Conservation (phyloP, 2,797 vertebrate species). For the Tragopan temminckii region DNA sequence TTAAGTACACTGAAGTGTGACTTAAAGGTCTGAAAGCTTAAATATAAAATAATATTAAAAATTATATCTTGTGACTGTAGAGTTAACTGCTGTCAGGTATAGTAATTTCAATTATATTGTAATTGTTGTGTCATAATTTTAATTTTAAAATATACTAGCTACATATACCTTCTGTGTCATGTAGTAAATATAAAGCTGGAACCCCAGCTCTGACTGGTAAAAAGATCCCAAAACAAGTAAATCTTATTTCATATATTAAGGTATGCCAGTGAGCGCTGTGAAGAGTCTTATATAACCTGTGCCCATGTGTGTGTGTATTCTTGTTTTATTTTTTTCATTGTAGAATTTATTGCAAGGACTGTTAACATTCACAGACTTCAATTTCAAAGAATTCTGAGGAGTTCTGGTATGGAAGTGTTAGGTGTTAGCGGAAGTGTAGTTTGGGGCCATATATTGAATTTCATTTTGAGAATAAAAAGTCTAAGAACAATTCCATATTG, state of each 20-base stretch:
- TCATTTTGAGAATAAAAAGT: background rate
- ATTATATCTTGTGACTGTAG: background rate
- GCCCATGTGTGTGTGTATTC: background rate
- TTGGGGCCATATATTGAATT: background rate
- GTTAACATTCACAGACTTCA: background rate
- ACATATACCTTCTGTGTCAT: background rate
- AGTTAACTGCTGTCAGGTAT: background rate
- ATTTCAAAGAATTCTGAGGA: conserved; percentile 5
- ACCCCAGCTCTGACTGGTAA: background rate
- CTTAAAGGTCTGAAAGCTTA: background rate
- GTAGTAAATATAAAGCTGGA: background rate
- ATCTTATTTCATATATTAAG: background rate
- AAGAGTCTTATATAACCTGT: background rate
- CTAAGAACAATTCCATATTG: background rate
- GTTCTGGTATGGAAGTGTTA: background rate
- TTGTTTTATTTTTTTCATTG: background rate
- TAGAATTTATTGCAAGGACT: background rate
- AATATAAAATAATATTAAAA: background rate
- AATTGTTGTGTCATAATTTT: background rate
- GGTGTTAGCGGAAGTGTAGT: background rate
- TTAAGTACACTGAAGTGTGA: background rate
- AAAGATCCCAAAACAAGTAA: background rate
- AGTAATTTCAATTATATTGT: background rate
- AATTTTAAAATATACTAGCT: background rate
- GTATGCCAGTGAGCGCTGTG: background rate